Percentiles rank a stretch among this genome's conserved stretches.
Conservation (phyloP, 2,113 vertebrate genomes). For the Bufo gargarizans region DNA sequence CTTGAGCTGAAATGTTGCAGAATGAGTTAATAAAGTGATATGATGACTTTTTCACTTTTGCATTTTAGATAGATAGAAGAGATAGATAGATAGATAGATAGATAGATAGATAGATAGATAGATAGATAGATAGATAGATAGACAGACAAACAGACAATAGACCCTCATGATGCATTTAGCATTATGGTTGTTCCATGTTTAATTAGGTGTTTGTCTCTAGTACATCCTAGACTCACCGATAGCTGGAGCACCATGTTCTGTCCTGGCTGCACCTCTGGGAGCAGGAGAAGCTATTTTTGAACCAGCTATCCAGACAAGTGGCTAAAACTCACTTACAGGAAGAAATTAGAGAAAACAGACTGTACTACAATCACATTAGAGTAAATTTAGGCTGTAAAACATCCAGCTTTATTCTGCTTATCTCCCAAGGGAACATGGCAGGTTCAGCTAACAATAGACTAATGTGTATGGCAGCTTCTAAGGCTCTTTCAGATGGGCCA, state of each 20-base stretch:
- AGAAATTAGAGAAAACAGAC: constrained; percentile 1
- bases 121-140: too few relatives aligned
- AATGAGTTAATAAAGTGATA: too few relatives aligned
- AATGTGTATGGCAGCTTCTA: too few relatives aligned
- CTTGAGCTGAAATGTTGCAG: too few relatives aligned
- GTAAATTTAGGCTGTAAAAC: neutral
- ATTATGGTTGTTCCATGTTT: neutral
- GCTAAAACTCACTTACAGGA: constrained; percentile 13
- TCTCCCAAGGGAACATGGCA: too few relatives aligned
- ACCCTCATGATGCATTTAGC: neutral
- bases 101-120: too few relatives aligned
- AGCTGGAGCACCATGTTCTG: neutral
- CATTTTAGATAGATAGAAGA: too few relatives aligned
- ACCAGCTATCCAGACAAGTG: neutral
- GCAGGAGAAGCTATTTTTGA: neutral
- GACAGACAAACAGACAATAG: neutral
- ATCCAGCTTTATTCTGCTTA: neutral
- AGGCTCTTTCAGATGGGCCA: too few relatives aligned
- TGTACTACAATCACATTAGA: constrained; percentile 17
- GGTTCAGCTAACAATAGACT: too few relatives aligned
- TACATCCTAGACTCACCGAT: neutral
- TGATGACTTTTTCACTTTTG: too few relatives aligned
- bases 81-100: neutral
- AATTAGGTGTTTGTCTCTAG: neutral
- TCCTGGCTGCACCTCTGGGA: neutral